phyloP scores from a whole-genome alignment of 2,113 vertebrate species.

The Orthonyx spaldingii region DNA sequence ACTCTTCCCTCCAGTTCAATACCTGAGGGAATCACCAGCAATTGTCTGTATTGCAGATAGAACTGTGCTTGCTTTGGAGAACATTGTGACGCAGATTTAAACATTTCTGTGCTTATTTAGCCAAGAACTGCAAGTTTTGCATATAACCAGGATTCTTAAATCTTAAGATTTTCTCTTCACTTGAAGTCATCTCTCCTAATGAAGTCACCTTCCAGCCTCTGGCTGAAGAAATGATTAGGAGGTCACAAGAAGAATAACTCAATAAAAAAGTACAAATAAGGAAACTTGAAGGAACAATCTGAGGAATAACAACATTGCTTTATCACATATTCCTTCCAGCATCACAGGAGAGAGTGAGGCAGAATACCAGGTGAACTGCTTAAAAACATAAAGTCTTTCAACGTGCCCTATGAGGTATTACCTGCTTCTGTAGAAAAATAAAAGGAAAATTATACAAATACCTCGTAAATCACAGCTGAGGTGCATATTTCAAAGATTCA shows the following conservation, averaged over 20 bases:
- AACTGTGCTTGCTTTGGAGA: neutral
- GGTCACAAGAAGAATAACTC: neutral
- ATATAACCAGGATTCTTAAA: neutral
- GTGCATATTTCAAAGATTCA: neutral
- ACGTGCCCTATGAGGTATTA: neutral
- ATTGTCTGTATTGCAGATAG: neutral
- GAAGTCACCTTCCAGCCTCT: neutral
- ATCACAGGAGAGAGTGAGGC: neutral
- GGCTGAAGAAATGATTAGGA: neutral
- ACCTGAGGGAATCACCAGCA: neutral
- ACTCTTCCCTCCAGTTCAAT: neutral
- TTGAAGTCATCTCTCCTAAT: neutral
- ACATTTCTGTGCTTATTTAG: neutral
- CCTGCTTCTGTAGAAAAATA: slow-evolving; percentile 19
- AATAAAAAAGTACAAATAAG: neutral
- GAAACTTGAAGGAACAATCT: neutral
- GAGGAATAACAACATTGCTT: neutral
- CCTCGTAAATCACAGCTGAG: slow-evolving; percentile 32
- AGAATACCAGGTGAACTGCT: neutral
- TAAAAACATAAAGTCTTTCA: neutral
- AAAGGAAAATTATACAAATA: slow-evolving; percentile 14
- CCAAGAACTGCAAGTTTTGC: neutral
- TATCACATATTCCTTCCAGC: neutral
- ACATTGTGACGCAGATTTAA: neutral
- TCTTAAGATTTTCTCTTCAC: neutral